Conservation (phyloP, 2,888 invertebrate genomes). For the Timema podura region DNA sequence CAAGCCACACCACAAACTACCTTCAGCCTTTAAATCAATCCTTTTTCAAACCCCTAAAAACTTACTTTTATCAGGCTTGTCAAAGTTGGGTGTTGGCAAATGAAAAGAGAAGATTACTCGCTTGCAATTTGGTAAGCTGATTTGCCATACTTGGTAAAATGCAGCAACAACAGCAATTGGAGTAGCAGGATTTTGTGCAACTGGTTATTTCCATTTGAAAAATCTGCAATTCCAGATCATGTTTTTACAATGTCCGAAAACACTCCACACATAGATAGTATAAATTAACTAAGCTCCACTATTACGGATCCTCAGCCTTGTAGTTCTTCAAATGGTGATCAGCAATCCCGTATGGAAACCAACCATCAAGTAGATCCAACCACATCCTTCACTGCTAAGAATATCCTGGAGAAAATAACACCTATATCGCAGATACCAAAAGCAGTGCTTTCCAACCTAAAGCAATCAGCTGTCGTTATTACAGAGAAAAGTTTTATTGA, state of each 20-base stretch:
- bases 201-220: constrained; percentile 8
- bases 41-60: constrained; percentile 3
- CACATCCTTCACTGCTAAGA: background rate
- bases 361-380: background rate
- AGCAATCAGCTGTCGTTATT: constrained; percentile 6
- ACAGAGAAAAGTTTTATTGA: background rate
- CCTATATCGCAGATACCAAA: background rate
- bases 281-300: background rate
- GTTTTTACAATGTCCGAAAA: background rate
- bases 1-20: constrained; percentile 13
- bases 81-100: background rate
- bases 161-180: constrained; percentile 9
- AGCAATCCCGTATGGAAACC: background rate
- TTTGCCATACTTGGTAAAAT: constrained; percentile 7
- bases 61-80: constrained; percentile 11
- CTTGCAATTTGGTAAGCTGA: constrained; percentile 7
- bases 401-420: constrained; percentile 1
- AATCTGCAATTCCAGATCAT: constrained; percentile 11
- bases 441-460: background rate
- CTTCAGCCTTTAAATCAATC: constrained; percentile 7
- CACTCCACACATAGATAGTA: background rate
- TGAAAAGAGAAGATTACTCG: background rate
- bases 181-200: constrained; percentile 1
- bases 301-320: no score
- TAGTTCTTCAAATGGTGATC: no score